phyloP scores from a whole-genome alignment of 2,797 vertebrate species.

The Sebastes variabilis region DNA sequence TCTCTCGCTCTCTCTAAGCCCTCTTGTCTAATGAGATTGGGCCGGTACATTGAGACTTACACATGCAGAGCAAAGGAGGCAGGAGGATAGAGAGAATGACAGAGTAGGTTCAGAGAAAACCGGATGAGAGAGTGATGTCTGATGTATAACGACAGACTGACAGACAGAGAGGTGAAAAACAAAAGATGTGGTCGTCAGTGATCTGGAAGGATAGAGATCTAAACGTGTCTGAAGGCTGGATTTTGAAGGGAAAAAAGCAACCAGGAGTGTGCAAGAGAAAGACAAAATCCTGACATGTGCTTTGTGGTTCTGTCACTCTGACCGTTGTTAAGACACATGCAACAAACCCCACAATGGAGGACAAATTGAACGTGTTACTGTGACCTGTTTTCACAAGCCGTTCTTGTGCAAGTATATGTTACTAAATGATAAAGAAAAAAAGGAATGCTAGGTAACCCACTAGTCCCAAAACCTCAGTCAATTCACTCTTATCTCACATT shows the following conservation, averaged over 20 bases:
- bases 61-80: constrained; percentile 23
- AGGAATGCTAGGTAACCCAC: constrained; percentile 1
- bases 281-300: background rate
- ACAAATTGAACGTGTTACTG: background rate
- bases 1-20: constrained; percentile 66
- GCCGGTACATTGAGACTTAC: constrained; percentile 46
- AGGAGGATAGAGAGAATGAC: background rate
- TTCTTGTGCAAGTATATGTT: constrained; percentile 10
- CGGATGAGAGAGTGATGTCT: constrained; percentile 8
- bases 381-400: constrained; percentile 2
- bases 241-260: background rate
- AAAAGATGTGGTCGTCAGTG: constrained; percentile 4
- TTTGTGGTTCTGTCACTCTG: background rate
- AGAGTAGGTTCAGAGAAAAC: constrained; percentile 24
- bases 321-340: background rate
- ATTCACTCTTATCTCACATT: constrained; percentile 33
- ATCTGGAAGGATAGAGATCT: background rate
- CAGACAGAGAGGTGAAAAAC: background rate
- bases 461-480: background rate
- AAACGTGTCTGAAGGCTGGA: background rate
- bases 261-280: background rate
- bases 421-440: background rate
- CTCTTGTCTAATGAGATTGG: constrained; percentile 77
- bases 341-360: background rate
- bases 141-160: background rate